Conservation (phyloP, 1,140 invertebrate species). For the Eufriesea mexicana region DNA sequence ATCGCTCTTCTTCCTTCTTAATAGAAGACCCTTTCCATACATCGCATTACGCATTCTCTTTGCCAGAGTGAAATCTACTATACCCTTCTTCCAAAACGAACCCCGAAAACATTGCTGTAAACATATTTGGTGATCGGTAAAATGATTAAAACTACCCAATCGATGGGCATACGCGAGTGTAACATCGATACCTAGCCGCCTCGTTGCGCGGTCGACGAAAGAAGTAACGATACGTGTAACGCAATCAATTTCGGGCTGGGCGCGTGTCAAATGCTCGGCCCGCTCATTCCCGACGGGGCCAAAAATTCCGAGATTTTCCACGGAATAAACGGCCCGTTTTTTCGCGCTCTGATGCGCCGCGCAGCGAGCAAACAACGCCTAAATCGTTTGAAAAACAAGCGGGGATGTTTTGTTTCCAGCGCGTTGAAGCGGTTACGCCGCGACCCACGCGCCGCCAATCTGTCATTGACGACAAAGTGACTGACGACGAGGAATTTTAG, state of each 20-base stretch:
- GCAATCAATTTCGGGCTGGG: conserved; percentile 15
- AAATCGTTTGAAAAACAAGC: conserved; percentile 48
- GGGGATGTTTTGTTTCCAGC: conserved; percentile 31
- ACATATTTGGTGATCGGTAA: too few relatives aligned
- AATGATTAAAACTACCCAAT: too few relatives aligned
- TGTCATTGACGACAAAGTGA: conserved; percentile 31
- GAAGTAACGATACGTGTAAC: conserved; percentile 34
- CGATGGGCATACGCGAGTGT: not conserved
- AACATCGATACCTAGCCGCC: not conserved
- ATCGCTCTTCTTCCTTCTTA: too few relatives aligned
- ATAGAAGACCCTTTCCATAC: too few relatives aligned
- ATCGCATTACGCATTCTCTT: too few relatives aligned
- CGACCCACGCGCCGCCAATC: conserved; percentile 11
- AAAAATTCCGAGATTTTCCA: conserved; percentile 39
- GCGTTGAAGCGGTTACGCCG: conserved; percentile 13
- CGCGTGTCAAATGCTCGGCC: conserved; percentile 4
- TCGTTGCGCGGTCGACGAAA: not conserved
- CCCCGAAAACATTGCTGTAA: too few relatives aligned
- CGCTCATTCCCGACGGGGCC: conserved; percentile 10
- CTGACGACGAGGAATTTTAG: conserved; percentile 8
- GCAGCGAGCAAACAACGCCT: conserved; percentile 17
- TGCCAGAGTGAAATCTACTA: too few relatives aligned
- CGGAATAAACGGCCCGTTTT: conserved; percentile 41
- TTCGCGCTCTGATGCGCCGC: conserved; percentile 22
- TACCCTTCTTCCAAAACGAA: too few relatives aligned